Conservation (phyloP, 2,888 invertebrate genomes). For the Xanthorhoe spadicearia region DNA sequence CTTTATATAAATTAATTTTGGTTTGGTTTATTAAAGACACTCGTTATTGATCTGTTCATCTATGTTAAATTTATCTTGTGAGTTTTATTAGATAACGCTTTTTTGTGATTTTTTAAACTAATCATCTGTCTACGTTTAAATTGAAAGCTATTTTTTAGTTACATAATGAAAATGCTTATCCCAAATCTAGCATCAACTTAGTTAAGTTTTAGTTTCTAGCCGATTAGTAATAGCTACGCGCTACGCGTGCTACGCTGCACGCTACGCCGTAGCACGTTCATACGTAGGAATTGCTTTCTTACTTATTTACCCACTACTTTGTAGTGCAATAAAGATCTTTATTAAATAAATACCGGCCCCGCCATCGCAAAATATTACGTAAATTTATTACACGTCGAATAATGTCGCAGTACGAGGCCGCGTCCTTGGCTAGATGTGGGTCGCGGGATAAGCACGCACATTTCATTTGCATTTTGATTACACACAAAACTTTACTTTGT, state of each 20-base stretch:
- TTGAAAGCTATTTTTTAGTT: neutral
- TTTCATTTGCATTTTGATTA: constrained; percentile 82
- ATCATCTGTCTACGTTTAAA: no score
- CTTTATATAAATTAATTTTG: neutral
- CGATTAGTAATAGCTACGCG: neutral
- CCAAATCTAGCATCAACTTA: neutral
- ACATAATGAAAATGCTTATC: neutral
- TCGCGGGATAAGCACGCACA: constrained; percentile 76
- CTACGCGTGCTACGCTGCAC: constrained; percentile 13
- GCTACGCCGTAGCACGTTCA: constrained; percentile 14
- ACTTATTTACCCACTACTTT: constrained; percentile 22
- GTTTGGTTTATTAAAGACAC: no score
- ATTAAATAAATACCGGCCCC: constrained; percentile 33
- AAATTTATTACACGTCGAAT: constrained; percentile 48
- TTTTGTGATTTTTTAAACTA: no score
- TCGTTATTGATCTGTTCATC: no score
- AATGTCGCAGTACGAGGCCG: constrained; percentile 65
- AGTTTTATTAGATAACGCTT: no score
- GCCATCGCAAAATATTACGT: constrained; percentile 40
- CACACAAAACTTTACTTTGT: constrained; percentile 57
- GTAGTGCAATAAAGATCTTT: constrained; percentile 32
- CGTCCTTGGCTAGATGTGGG: constrained; percentile 81
- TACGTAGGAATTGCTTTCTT: neutral
- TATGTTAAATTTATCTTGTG: no score
- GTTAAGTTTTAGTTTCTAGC: neutral